phyloP scores from a whole-genome alignment of 2,113 vertebrate genomes.

The Holacanthus passer region DNA sequence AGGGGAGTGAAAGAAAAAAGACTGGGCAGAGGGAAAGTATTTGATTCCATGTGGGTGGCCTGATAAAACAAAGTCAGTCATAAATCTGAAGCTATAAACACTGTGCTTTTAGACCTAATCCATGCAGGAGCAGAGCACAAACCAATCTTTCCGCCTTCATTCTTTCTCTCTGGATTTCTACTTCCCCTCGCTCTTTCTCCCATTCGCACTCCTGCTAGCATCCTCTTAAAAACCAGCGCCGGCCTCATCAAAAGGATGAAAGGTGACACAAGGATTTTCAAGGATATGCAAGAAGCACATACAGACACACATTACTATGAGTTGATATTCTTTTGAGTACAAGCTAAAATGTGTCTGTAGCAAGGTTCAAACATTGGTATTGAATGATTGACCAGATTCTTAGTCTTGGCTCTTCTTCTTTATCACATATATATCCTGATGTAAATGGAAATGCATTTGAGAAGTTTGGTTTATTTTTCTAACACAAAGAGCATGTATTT shows the following conservation, averaged over 20 bases:
- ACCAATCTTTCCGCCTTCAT: constrained; percentile 29
- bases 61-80: constrained; percentile 74
- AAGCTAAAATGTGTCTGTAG: background rate
- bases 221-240: constrained; percentile 8
- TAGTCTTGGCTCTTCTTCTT: background rate
- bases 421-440: background rate
- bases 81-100: constrained; percentile 74
- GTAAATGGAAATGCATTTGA: background rate
- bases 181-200: background rate
- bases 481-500: background rate
- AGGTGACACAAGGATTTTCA: background rate
- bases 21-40: constrained; percentile 39
- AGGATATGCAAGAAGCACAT: background rate
- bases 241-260: constrained; percentile 26
- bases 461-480: background rate
- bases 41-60: constrained; percentile 73
- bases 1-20: constrained; percentile 26
- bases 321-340: background rate
- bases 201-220: background rate
- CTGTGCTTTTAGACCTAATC: constrained; percentile 65
- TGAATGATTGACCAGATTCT: background rate
- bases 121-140: constrained; percentile 44
- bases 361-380: background rate
- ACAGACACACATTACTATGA: background rate
- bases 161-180: constrained; percentile 5